A percentile compares a stretch with the other conserved stretches of the same genome.
phyloP scores from a whole-genome alignment of 2,888 invertebrate species.

The Furcula furcula region DNA sequence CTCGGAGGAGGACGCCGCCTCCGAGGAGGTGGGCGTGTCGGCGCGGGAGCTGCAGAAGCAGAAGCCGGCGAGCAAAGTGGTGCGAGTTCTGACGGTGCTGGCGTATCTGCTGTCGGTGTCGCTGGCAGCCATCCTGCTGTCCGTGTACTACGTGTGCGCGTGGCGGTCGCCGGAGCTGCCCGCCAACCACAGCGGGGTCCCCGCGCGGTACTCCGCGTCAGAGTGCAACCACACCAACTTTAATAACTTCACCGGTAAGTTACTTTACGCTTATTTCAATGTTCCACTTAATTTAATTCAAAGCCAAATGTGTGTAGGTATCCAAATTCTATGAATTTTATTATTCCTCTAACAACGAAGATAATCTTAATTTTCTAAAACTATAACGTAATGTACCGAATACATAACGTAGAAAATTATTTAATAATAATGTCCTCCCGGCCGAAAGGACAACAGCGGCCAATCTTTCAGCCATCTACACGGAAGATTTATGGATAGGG shows the following conservation, averaged over 20 bases:
- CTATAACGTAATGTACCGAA: no score
- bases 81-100: conserved; percentile 88
- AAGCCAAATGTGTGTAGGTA: no score
- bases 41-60: conserved; percentile 61
- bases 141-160: conserved; percentile 90
- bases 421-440: no score
- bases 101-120: conserved; percentile 93
- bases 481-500: no score
- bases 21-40: conserved; percentile 51
- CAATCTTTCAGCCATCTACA: no score
- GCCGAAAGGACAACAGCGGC: no score
- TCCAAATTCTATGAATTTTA: no score
- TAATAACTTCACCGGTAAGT: conserved; percentile 10
- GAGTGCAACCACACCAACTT: neutral
- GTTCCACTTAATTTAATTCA: no score
- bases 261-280: no score
- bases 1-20: conserved; percentile 53
- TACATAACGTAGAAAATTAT: no score
- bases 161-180: conserved; percentile 87
- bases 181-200: conserved; percentile 37
- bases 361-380: no score
- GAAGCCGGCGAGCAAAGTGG: conserved; percentile 68
- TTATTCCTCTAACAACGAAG: no score
- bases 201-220: conserved; percentile 30
- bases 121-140: conserved; percentile 90